Evolutionary conservation across 2,113 vertebrate genomes (phyloP), one percentile per base, ranked within the genome.

Genomic region (Microtus oregoni): DNA sequence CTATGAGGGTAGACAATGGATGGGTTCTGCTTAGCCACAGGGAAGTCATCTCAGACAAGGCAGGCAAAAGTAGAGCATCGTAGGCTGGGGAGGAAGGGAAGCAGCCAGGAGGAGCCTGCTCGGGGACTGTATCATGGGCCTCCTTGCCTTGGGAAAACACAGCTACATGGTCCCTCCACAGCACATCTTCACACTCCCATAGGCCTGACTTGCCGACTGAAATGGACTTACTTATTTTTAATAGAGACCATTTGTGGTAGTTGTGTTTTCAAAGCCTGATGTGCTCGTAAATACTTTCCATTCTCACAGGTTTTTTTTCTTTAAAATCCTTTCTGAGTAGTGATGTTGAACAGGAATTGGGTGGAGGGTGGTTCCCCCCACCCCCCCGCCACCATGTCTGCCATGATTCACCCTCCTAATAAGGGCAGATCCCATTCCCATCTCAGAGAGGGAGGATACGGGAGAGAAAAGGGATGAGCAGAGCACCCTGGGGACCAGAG

Each of bases 191-290:
- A 24, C 38, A n/a, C 47, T 47, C 96, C 92, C 41, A 44, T 15
- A n/a, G 79, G 92, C 86, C 94, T 9, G 0, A 89, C 88, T 96
- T 44, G 79, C n/a, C 52, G 7, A 93, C 70, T 0, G 5, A 96
- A 94, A 94, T 81, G 90, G 92, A 87, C 73, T 82, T 94, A 93
- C 89, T 97, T 95, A 97, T 94, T 92, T 96, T 96, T 95, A 96
- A 93, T 86, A 93, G 79, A 87, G 61, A 81, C 58, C 68, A 93
- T 95, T 94, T 95, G 90, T 95, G 77, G 2, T 81, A 50, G 92
- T 38, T 94, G 52, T 92, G 93, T 93, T 96, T 98, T 98, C 97
- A 95, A 94, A 98, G 95, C 90, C 86, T 67, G 95, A 63, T 89
- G 86, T 72, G 9, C 78, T 97, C n/a, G 0, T 3, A 86, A 96